Evolutionary conservation across 2,113 vertebrate genomes (phyloP), one percentile per base, ranked within the genome.

Genomic region (Zosterops lateralis): DNA sequence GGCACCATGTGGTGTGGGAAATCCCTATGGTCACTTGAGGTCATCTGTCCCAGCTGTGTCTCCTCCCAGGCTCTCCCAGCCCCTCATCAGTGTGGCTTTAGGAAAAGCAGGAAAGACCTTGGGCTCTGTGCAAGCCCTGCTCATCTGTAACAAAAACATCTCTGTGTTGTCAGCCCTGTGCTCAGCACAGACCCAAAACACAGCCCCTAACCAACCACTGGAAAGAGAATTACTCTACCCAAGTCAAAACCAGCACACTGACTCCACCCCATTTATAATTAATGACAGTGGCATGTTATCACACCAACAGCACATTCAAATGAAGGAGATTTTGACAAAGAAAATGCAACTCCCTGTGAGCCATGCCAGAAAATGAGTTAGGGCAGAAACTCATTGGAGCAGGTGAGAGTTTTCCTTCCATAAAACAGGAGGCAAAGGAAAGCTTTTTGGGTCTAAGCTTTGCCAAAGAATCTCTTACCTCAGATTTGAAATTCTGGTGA

Each of bases 61-160:
- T 18, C 36, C 36, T 51, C 61, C 51, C 51, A 22, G 0, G 15
- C 12, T n/a, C 19, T 2, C 34, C 51, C 57, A 51, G 14, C 3
- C 25, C 13, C 14, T 36, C 7, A 0, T 3, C 32, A 28, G 3
- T 0, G 0, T 8, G 26, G 14, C 45, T 0, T 5, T 4, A 45
- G 2, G 21, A 60, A 15, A 45, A 68, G 21, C 44, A 53, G 38
- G 1, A 53, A 68, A 32, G 3, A 9, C 17, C 17, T 36, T 51
- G 62, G 61, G 26, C 17, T 68, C 12, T 28, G 45, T 53, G 38
- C 7, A 15, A 53, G 7, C 45, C 14, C 38, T 76, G 38, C 54
- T 51, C 45, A 68, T 3, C 38, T 44, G 0, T 8, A 28, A 60
- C 17, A 32, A 13, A 67, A 68, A 10, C 21, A n/a, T 32, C 17